phyloP scores from a whole-genome alignment of 2,888 invertebrate genomes.

The Macropis europaea region DNA sequence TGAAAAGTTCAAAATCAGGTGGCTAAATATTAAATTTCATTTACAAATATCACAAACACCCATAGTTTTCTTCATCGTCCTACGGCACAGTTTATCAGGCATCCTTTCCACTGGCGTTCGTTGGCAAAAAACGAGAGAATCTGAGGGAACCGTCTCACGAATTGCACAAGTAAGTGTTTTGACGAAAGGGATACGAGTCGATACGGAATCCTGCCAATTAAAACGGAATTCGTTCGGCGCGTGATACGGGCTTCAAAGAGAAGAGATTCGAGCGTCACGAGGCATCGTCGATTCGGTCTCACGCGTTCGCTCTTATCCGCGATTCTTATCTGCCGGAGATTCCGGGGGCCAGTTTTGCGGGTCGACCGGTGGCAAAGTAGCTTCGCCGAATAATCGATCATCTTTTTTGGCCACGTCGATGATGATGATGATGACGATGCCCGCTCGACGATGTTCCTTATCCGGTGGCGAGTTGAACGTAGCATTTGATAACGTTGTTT shows the following conservation, averaged over 20 bases:
- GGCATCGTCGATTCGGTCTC: slow-evolving; percentile 35
- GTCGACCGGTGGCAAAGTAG: slow-evolving; percentile 26
- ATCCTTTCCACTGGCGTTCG: too few species aligned
- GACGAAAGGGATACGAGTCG: slow-evolving; percentile 41
- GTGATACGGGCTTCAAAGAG: slow-evolving; percentile 16
- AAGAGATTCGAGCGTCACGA: slow-evolving; percentile 25
- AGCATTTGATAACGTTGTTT: slow-evolving; percentile 44
- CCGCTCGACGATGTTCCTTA: slow-evolving; percentile 18
- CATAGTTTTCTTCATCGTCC: too few species aligned
- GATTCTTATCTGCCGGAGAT: slow-evolving; percentile 58
- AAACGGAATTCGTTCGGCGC: slow-evolving; percentile 54
- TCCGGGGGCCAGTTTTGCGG: slow-evolving; percentile 11
- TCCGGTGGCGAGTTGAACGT: slow-evolving; percentile 33
- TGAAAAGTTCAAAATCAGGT: too few species aligned
- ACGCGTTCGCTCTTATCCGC: slow-evolving; percentile 53
- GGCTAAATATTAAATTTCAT: too few species aligned
- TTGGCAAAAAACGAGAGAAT: background rate
- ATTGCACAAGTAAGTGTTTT: slow-evolving; percentile 48
- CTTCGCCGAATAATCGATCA: slow-evolving; percentile 40
- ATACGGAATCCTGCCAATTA: slow-evolving; percentile 63
- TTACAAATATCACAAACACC: too few species aligned
- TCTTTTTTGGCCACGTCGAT: slow-evolving; percentile 35
- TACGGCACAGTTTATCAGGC: too few species aligned
- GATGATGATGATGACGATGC: too few species aligned
- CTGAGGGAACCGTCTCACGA: background rate